Percentiles rank a stretch among this genome's conserved stretches.
These are phyloP conservation scores for Epistrophe eligans DNA, from an alignment of 2,888 invertebrate species.

Conservation along the genomic window DNA sequence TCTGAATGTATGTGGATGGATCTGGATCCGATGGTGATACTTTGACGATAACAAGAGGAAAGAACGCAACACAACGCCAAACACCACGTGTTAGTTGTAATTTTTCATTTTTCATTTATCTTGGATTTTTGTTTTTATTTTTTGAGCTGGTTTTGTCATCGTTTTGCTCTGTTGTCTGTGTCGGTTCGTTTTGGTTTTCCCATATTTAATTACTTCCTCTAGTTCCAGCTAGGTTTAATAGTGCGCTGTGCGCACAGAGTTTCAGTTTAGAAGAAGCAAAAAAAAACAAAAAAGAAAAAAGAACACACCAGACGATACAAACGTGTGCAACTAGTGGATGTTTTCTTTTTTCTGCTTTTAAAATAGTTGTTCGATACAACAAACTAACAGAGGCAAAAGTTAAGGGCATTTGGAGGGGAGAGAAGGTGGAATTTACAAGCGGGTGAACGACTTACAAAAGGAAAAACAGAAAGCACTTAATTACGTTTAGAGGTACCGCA, in stretches of 20 bases:
- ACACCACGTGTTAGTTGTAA: constrained; percentile 68
- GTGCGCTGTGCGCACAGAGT: constrained; percentile 18
- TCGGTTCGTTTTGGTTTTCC: constrained; percentile 24
- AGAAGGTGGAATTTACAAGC: constrained; percentile 31
- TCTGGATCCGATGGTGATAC: constrained; percentile 30
- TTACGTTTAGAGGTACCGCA: constrained; percentile 63
- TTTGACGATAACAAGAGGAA: constrained; percentile 33
- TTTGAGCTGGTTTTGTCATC: constrained; percentile 49
- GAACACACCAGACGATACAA: constrained; percentile 1
- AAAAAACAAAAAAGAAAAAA: not conserved
- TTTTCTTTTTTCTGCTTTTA: constrained; percentile 30
- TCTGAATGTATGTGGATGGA: not conserved
- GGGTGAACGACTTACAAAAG: constrained; percentile 63
- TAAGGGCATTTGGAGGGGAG: constrained; percentile 42
- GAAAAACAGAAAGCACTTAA: constrained; percentile 53
- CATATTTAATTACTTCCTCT: constrained; percentile 69
- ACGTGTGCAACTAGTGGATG: constrained; percentile 53
- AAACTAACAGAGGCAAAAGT: not conserved
- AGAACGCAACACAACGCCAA: constrained; percentile 25
- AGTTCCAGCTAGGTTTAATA: constrained; percentile 57
- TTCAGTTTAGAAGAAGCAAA: constrained; percentile 17
- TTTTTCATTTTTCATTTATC: constrained; percentile 44
- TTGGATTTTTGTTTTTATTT: constrained; percentile 23
- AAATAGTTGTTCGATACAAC: constrained; percentile 33
- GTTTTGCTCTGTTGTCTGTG: constrained; percentile 43